These are phyloP conservation scores for Trididemnum nubilum DNA, from an alignment of 23 tunicate genomes.

Conservation along the genomic window DNA sequence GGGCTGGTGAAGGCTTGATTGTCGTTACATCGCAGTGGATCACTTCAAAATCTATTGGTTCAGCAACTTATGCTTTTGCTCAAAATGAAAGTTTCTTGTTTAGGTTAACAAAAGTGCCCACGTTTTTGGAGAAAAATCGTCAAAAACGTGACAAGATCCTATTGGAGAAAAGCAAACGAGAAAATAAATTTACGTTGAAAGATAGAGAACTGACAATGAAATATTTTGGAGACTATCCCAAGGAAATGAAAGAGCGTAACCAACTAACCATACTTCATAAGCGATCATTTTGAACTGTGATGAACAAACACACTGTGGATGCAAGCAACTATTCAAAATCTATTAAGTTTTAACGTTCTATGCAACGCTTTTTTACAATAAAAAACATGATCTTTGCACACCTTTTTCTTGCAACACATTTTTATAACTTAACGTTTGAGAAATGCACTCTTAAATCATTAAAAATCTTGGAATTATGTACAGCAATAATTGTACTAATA, in stretches of 20 bases:
- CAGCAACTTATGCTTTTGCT: no score
- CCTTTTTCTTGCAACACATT: no score
- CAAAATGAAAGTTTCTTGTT: no score
- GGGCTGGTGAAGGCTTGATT: no score
- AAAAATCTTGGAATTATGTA: no score
- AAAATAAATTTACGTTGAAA: slow-evolving; percentile 7
- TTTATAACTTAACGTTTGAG: no score
- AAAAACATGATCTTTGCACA: not conserved
- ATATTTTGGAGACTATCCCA: slow-evolving; percentile 44
- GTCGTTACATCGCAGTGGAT: no score
- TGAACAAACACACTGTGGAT: no score
- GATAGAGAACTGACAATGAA: slow-evolving; percentile 41
- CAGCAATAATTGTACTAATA: no score
- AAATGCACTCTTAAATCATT: no score
- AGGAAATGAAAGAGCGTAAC: slow-evolving; percentile 20
- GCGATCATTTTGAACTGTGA: no score
- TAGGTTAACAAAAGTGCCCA: slow-evolving; percentile 14
- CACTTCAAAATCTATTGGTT: no score
- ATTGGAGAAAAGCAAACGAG: slow-evolving; percentile 43
- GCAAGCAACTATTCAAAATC: not conserved
- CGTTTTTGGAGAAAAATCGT: slow-evolving; percentile 59
- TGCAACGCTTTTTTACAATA: not conserved
- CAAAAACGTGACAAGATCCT: slow-evolving; percentile 50
- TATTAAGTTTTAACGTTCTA: not conserved
- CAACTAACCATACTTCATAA: not conserved